phyloP scores from a whole-genome alignment of 2,113 vertebrate genomes.

The Melanerpes aurifrons region DNA sequence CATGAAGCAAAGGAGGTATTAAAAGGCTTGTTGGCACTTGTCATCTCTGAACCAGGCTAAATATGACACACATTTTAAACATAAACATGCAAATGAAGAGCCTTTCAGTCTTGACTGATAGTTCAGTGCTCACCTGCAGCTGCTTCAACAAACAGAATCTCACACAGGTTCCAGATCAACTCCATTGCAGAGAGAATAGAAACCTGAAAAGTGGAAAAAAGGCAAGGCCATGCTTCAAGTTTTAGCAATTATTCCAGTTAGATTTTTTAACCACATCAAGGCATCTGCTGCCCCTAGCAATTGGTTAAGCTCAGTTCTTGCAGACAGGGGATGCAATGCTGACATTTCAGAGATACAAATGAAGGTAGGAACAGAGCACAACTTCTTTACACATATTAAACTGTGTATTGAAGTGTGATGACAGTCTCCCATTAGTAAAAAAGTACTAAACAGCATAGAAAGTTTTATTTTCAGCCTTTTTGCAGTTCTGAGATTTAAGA shows the following conservation, averaged over 20 bases:
- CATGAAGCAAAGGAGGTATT: not conserved
- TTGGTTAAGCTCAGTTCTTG: not conserved
- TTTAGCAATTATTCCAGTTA: not conserved
- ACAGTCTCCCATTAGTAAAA: not conserved
- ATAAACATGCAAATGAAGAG: not conserved
- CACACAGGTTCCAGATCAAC: conserved; percentile 98
- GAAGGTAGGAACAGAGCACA: not conserved
- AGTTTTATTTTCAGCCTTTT: not conserved
- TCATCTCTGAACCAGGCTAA: not conserved
- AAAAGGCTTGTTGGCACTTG: not conserved
- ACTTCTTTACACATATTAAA: not conserved
- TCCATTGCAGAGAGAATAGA: conserved; percentile 93
- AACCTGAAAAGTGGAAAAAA: conserved; percentile 74
- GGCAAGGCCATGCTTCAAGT: not conserved
- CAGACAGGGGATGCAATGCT: not conserved
- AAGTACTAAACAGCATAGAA: not conserved
- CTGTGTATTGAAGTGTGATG: not conserved
- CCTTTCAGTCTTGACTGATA: not conserved
- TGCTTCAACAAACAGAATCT: conserved; percentile 95
- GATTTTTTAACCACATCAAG: not conserved
- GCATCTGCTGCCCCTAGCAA: not conserved
- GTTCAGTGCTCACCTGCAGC: conserved; percentile 82
- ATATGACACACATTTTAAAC: not conserved
- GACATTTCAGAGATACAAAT: not conserved
- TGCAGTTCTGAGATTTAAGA: not conserved